Base-by-base conservation (phyloP, 92 coral and sea anemone species). In the Isaurus tuberculatus region DNA sequence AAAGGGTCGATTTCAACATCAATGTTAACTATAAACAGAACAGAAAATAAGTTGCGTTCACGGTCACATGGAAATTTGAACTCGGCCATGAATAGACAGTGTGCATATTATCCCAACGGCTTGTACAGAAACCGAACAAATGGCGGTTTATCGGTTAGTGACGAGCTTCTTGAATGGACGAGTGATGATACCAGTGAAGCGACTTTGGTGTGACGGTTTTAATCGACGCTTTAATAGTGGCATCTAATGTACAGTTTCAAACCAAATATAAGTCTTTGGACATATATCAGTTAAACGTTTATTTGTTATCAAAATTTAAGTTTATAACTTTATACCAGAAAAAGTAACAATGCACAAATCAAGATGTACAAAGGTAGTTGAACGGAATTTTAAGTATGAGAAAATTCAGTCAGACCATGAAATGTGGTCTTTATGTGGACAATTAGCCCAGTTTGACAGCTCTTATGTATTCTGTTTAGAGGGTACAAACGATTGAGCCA, bases 111-210 rank as follows among this genome's bases (percentile, higher is more conserved):
- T 71, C 90, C 86, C 4, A 85, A 87, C 68, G 71, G 87, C 34
- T 70, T 86, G 57, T 85, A 89, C 65, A 89, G 83, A 3, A 86
- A 88, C 43, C 91, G 75, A 32, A 78, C 70, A 26, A 84, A 91
- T 2, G 33, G 73, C 79, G 83, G 86, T n/a, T 89, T 94, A 13
- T 88, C 92, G 26, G 88, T 80, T 30, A 94, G 90, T 20, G 98
- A 93, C 44, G 93, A 91, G 69, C 23, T 88, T 69, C 74, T 93
- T 22, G 93, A 91, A 53, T 93, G 98, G 98, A 81, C 79, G 9
- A 74, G 57, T 14, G 90, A 89, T 11, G 91, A 84, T 3, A 90
- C 90, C 0, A 78, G 83, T 1, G 95, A 93, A 31, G 98, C 98
- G 4, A 93, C 98, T 0, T 69, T 91, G 34, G 98, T 93, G 17